phyloP scores from a whole-genome alignment of 2,888 invertebrate species.

The Mellilla xanthometata region DNA sequence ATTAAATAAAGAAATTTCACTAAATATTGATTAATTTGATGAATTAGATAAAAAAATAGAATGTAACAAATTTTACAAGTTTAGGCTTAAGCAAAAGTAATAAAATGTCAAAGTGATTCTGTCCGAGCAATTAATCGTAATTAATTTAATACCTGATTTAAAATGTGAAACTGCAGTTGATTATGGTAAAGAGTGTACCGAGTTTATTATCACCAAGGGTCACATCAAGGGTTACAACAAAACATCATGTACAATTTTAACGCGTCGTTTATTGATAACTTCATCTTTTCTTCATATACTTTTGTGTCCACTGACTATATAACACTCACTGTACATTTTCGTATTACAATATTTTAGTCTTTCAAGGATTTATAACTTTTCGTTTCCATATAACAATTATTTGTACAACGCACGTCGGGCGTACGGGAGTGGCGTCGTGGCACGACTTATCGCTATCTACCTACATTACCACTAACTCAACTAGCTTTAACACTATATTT shows the following conservation, averaged over 20 bases:
- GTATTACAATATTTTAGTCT: constrained; percentile 82
- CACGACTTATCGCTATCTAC: constrained; percentile 75
- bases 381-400: constrained; percentile 79
- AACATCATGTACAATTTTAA: constrained; percentile 76
- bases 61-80: no score
- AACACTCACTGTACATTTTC: constrained; percentile 83
- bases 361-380: constrained; percentile 76
- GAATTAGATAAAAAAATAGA: no score
- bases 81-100: no score
- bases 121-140: no score
- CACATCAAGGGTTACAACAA: constrained; percentile 59
- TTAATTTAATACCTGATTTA: no score
- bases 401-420: constrained; percentile 80
- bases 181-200: neutral
- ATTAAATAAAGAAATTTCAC: neutral
- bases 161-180: no score
- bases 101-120: no score
- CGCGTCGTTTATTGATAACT: constrained; percentile 81
- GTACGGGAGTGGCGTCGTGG: constrained; percentile 74
- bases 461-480: constrained; percentile 68
- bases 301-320: constrained; percentile 83
- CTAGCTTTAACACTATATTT: constrained; percentile 77
- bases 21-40: no score
- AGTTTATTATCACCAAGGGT: constrained; percentile 1
- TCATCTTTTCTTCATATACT: constrained; percentile 79